phyloP scores from a whole-genome alignment of 2,888 invertebrate genomes.

The Lapara coniferarum region DNA sequence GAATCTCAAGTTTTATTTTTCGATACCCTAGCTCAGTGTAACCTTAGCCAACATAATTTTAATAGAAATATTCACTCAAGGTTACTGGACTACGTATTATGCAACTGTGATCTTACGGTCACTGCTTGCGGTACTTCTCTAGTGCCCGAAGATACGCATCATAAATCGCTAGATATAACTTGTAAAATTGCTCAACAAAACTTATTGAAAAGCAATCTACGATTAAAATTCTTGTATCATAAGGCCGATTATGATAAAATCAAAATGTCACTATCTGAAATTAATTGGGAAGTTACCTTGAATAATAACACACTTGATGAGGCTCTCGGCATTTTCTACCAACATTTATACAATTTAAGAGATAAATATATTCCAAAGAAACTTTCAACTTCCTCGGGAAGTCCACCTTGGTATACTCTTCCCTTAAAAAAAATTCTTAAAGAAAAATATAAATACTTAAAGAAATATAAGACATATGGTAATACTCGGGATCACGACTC shows the following conservation, averaged over 20 bases:
- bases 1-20: neutral
- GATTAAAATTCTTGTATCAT: no score
- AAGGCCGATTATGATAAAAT: no score
- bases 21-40: neutral
- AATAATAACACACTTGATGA: neutral
- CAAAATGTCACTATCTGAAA: neutral
- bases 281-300: neutral
- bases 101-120: no score
- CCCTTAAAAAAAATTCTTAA: slow-evolving; percentile 1
- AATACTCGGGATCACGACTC: neutral
- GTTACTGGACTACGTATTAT: no score
- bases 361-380: slow-evolving; percentile 3
- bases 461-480: neutral
- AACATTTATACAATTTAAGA: slow-evolving; percentile 1
- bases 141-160: no score
- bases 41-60: neutral
- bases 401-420: neutral
- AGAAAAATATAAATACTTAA: slow-evolving; percentile 2
- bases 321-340: neutral
- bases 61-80: neutral
- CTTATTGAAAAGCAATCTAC: no score
- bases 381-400: neutral
- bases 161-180: no score
- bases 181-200: no score
- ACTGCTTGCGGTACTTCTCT: no score